These are phyloP conservation scores for Eubasilissa splendida DNA, from an alignment of 2,888 invertebrate species.

Conservation along the genomic window DNA sequence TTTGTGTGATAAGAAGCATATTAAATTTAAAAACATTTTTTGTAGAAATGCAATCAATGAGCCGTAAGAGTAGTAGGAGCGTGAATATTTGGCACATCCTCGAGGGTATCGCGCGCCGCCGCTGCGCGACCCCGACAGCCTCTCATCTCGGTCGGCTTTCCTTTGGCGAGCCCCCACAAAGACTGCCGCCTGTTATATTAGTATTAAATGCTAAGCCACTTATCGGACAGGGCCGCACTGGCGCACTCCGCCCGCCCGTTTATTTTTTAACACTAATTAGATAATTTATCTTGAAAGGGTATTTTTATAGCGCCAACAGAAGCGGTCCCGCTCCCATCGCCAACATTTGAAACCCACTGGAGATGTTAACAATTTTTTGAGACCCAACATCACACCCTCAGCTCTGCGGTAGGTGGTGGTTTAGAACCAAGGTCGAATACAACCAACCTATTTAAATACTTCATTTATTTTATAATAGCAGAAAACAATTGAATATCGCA, in stretches of 20 bases:
- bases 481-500: too few relatives aligned
- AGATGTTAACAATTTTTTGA: too few relatives aligned
- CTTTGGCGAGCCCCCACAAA: slow-evolving; percentile 52
- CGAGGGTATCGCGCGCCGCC: background rate
- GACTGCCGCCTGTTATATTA: slow-evolving; percentile 58
- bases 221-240: slow-evolving; percentile 57
- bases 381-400: too few relatives aligned
- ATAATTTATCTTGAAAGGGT: background rate
- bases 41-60: too few relatives aligned
- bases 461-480: too few relatives aligned
- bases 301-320: background rate
- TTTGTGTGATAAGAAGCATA: too few relatives aligned
- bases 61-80: too few relatives aligned
- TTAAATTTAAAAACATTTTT: too few relatives aligned
- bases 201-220: slow-evolving; percentile 58
- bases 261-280: background rate
- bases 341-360: too few relatives aligned
- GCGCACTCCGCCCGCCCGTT: slow-evolving; percentile 11
- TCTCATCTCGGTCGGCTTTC: slow-evolving; percentile 54
- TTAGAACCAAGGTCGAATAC: too few relatives aligned
- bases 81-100: background rate
- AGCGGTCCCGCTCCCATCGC: background rate
- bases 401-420: background rate
- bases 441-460: too few relatives aligned
- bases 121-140: slow-evolving; percentile 25